Conservation (phyloP, 1,140 invertebrate genomes). For the Bombus confusus region DNA sequence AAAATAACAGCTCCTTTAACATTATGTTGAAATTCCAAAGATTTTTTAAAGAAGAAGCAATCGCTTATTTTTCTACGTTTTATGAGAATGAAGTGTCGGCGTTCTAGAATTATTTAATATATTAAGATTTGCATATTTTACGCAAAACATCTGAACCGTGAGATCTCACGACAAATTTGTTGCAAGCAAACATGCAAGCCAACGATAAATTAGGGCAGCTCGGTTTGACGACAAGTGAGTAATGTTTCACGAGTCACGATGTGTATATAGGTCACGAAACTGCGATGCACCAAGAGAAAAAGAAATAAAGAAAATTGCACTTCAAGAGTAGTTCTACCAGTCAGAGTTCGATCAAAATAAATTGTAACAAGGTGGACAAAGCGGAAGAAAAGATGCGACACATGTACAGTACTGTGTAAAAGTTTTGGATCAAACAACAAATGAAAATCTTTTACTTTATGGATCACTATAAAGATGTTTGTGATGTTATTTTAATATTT, state of each 20-base stretch:
- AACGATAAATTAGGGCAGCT: constrained; percentile 1
- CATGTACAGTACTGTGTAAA: background rate
- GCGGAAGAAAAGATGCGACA: background rate
- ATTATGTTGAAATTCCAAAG: background rate
- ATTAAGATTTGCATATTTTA: too few relatives aligned
- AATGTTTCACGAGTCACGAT: background rate
- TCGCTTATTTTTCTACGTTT: background rate
- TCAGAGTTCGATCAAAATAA: background rate
- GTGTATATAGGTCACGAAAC: constrained; percentile 7
- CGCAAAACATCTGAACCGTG: too few relatives aligned
- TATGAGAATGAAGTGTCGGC: background rate
- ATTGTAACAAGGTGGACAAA: background rate
- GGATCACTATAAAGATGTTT: too few relatives aligned
- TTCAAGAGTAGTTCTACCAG: background rate
- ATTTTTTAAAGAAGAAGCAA: background rate
- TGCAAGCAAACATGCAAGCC: background rate
- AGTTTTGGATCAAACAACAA: background rate
- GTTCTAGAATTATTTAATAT: background rate
- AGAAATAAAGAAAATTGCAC: constrained; percentile 4
- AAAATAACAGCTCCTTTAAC: background rate
- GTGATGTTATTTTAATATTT: too few relatives aligned
- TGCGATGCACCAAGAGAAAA: background rate
- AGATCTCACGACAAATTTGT: background rate
- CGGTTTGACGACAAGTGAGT: background rate
- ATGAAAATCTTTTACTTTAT: background rate